phyloP scores from a whole-genome alignment of 2,888 invertebrate genomes.

The Limnephilus marmoratus region DNA sequence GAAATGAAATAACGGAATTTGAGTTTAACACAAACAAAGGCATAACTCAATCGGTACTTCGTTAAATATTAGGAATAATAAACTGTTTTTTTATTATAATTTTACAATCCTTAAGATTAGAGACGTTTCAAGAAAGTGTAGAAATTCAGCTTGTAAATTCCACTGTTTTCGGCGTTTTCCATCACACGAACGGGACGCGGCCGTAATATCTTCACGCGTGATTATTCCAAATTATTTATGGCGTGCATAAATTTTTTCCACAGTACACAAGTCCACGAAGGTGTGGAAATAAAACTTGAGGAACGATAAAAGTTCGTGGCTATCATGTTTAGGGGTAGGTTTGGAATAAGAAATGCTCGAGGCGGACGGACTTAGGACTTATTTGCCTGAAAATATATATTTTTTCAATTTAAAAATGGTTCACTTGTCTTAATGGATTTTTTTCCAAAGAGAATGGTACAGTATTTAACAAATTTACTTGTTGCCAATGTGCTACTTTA shows the following conservation, averaged over 20 bases:
- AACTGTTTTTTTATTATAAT: not conserved
- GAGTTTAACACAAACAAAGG: not conserved
- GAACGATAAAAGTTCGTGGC: conserved; percentile 65
- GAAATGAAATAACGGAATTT: not conserved
- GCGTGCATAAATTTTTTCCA: conserved; percentile 61
- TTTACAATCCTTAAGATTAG: not conserved
- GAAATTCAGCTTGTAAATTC: not conserved
- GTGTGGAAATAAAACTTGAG: conserved; percentile 63
- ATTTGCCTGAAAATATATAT: not conserved
- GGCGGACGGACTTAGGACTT: not conserved
- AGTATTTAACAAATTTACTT: no score
- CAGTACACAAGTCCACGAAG: conserved; percentile 54
- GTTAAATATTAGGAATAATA: not conserved
- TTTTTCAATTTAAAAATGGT: no score
- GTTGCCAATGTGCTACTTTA: no score
- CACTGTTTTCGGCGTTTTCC: conserved; percentile 24
- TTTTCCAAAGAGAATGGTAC: no score
- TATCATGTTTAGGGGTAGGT: conserved; percentile 57
- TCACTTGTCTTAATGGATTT: no score
- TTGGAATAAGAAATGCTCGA: conserved; percentile 45
- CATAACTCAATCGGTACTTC: not conserved
- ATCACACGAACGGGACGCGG: conserved; percentile 48
- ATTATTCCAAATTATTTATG: conserved; percentile 65
- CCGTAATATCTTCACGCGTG: conserved; percentile 58
- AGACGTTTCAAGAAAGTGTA: not conserved